Base-by-base conservation (phyloP, 1,140 invertebrate genomes). In the Vanessa tameamea region DNA sequence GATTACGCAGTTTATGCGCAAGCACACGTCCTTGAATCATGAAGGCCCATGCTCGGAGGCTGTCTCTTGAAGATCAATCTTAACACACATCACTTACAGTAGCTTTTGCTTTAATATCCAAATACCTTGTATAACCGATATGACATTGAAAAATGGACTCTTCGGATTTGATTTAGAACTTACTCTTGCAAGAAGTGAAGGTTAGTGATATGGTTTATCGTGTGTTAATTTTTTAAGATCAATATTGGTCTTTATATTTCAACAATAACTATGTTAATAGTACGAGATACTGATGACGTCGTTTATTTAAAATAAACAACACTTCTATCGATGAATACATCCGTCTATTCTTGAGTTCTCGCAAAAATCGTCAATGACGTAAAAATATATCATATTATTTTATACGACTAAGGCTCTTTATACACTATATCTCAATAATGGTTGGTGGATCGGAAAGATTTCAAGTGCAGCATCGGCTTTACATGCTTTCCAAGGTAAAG, bases 1-100 rank as follows among this genome's bases (percentile, higher is more conserved):
- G 50, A 74, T 78, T 78, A 75, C 72, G 72, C 69, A 78, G 68
- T 74, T 68, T 48, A 48, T 69, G 64, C 55, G 69, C 69, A 57
- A 64, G 31, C 48, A 37, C 13, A 31, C 65, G 77, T 67, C 77
- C 77, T 76, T 78, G 77, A 75, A 67, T 73, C 61, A 47, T 37
- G 68, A 78, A 76, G 72, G 77, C 65, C 51, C 55, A 14, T 8
- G 15, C 53, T 70, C 20, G 16, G 13, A 70, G 14, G 15, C 13
- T 26, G 48, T 53, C 51, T 65, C 23, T 72, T 5, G 9, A 65
- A 65, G 26, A 47, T 47, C 13, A 51, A 55, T 61, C 37, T 72
- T 64, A 65, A 37, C 11, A 7, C 15, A 6, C 11, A 47, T 37
- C 0, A 61, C 2, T 61, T 26, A 14, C 15, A 23, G 26, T n/a